Evolutionary conservation across 2,113 vertebrate genomes (phyloP), one percentile per base, ranked within the genome.

Genomic region (Bubo blakistoni): DNA sequence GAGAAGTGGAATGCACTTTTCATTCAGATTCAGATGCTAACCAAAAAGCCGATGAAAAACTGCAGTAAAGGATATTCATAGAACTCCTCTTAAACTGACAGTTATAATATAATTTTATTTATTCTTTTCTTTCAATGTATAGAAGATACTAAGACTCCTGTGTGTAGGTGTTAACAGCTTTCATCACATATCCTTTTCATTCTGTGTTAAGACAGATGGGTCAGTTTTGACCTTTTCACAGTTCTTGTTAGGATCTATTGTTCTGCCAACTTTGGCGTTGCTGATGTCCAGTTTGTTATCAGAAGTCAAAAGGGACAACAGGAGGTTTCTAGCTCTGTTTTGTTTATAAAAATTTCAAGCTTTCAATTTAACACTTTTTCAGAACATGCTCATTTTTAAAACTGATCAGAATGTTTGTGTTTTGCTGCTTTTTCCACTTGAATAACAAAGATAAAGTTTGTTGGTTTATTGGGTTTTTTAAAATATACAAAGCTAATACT

Each of bases 201-300:
- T 72, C 67, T 90, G 44, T 82, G 36, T 90, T 74, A 71, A 76
- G 70, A 84, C 38, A 92, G 65, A 69, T 65, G 49, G 62, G 65
- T 84, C 80, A 76, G 57, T 79, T 95, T 74, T 91, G 90, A 95
- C 83, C 73, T 95, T 89, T 92, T 81, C 73, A 76, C 26, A 42
- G 27, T 49, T 84, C 65, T 86, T 88, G 52, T 86, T 92, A 84
- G 76, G 44, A 36, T 79, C 47, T 89, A 10, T 65, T 93, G 22
- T 95, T 87, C 59, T 63, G 24, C 82, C 32, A 76, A 7, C 21
- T 58, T 88, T 88, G 51, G 34, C n/a, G 54, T 38, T 1, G 0
- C 19, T 51, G 38, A 57, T 78, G 21, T 38, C 38, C 59, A 52
- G 34, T 65, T 90, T 74, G 46, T 88, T 86, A 81, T 49, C 42